A percentile compares a stretch with the other conserved stretches of the same genome.
Evolutionary conservation across 2,113 vertebrate species (phyloP).

Genomic region (Solea senegalensis): DNA sequence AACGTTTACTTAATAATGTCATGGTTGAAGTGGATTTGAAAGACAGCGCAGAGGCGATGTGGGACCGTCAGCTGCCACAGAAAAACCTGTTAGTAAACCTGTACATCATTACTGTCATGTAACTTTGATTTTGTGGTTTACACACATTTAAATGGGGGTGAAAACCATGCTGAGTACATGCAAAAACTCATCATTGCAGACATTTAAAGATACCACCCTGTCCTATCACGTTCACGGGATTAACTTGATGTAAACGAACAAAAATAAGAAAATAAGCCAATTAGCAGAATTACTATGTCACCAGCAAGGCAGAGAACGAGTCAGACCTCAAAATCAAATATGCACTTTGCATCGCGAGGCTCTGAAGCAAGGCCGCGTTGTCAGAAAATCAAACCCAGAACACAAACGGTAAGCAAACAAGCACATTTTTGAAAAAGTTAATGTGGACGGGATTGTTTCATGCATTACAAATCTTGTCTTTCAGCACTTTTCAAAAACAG

Average conservation of each 20-base stretch:
- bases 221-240: neutral
- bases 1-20: neutral
- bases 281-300: neutral
- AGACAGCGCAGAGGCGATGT: neutral
- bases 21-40: neutral
- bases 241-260: neutral
- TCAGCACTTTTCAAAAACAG: constrained; percentile 33
- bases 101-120: neutral
- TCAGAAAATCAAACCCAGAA: constrained; percentile 50
- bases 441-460: constrained; percentile 6
- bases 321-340: constrained; percentile 23
- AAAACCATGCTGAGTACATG: neutral
- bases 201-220: constrained; percentile 12
- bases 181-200: constrained; percentile 2
- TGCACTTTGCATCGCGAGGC: constrained; percentile 1
- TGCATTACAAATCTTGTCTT: constrained; percentile 18
- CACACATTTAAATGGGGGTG: neutral
- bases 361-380: constrained; percentile 37
- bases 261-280: neutral
- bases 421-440: constrained; percentile 12
- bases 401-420: constrained; percentile 28
- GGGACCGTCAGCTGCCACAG: neutral
- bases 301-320: constrained; percentile 10
- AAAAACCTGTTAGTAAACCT: neutral
- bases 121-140: neutral